Evolutionary conservation across 2,113 vertebrate genomes (phyloP), one percentile per base, ranked within the genome.

Genomic region (Clinocottus analis): DNA sequence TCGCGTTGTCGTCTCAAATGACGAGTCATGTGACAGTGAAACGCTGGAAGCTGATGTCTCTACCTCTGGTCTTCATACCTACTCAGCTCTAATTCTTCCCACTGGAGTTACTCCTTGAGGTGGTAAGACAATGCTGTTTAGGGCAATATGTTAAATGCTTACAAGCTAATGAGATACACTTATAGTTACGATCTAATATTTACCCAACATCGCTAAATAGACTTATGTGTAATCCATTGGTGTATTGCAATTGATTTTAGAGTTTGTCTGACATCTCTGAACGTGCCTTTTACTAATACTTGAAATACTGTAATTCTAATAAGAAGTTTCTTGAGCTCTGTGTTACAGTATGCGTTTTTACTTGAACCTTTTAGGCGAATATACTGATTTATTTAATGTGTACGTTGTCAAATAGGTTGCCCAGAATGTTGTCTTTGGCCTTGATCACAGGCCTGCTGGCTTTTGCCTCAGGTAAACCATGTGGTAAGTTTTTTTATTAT

Each of bases 21-120:
- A 83, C 74, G 17, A n/a, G 82, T 92, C 93, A 93, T 79, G 86
- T 94, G 93, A 94, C 85, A 47, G 17, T 64, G 60, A 80, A 67
- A 66, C 0, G 47, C 33, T 55, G 71, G 55, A 70, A 51, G 51
- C 31, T 51, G 77, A 63, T 71, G 62, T 83, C 37, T 33, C 17
- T 35, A 9, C 33, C 29, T 14, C 39, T 59, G 71, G 59, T 23
- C 12, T 78, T 53, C 21, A 23, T 25, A 55, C 51, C 23, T 23
- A 71, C 37, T 70, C 39, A 23, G 25, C 43, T 69, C 43, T 23
- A 47, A 27, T 13, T 64, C 14, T 33, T 80, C 19, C 25, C 27
- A 16, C 51, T 25, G 66, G 76, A 80, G 6, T 49, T 4, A 11
- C 21, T 7, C 25, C 19, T 41, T 5, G 23, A 39, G 10, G 14